Conservation (phyloP, 2,113 vertebrate species). For the Eira barbara region DNA sequence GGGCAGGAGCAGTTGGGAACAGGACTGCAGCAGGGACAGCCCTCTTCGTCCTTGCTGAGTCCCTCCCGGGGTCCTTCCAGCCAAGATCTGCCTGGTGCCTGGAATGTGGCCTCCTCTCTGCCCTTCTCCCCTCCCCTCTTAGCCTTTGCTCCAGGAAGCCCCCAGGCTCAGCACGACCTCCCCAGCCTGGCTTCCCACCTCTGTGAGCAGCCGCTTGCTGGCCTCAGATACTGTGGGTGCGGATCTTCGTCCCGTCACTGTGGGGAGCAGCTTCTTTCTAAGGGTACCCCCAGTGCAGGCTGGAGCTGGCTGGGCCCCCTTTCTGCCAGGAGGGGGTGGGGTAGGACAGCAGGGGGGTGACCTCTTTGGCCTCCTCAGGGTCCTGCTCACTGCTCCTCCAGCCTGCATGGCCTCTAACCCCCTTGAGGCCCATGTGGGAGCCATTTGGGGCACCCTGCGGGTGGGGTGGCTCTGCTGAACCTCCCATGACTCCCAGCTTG, state of each 20-base stretch:
- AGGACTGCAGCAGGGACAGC: no score
- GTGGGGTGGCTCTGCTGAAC: neutral
- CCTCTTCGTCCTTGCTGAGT: neutral
- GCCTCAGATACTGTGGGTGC: fast-evolving
- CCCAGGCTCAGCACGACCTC: neutral
- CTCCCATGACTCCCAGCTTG: neutral
- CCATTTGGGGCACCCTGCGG: no score
- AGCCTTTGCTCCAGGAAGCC: neutral
- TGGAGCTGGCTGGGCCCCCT: neutral
- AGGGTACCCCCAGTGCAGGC: neutral
- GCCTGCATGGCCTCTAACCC: neutral
- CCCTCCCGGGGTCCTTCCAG: neutral
- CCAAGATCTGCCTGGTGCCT: neutral
- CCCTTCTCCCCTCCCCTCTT: neutral
- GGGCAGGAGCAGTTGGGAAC: neutral
- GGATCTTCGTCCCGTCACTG: no score
- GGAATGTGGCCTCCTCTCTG: neutral
- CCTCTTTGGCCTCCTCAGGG: neutral
- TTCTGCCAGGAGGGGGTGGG: neutral
- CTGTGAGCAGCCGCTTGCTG: no score
- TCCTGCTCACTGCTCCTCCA: no score
- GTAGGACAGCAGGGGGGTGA: neutral
- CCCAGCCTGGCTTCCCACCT: no score
- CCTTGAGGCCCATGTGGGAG: neutral
- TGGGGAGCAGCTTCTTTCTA: neutral